Evolutionary conservation across 2,113 vertebrate species (phyloP).

Genomic region (Mesitornis unicolor): DNA sequence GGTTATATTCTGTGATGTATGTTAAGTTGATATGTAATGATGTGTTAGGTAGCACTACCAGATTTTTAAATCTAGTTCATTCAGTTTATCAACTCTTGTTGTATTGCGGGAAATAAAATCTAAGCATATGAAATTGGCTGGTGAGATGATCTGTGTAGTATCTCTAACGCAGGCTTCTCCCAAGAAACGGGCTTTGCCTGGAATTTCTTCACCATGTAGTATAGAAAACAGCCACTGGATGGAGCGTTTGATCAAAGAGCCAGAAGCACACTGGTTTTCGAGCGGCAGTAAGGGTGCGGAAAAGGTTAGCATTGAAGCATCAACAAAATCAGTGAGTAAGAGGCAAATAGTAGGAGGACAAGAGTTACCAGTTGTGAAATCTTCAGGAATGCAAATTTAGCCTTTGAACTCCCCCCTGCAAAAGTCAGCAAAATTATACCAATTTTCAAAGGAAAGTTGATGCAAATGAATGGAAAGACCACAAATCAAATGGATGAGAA

Average conservation of each 20-base stretch:
- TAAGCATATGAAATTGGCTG: conserved; percentile 66
- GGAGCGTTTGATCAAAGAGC: conserved; percentile 41
- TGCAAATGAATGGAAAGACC: conserved; percentile 43
- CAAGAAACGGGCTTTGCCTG: not conserved
- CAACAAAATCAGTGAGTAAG: not conserved
- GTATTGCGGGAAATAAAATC: conserved; percentile 69
- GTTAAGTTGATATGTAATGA: not conserved
- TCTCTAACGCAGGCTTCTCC: conserved; percentile 57
- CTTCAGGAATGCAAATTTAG: not conserved
- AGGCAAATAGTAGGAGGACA: not conserved
- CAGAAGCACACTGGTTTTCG: not conserved
- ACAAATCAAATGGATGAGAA: conserved; percentile 38
- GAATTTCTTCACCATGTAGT: not conserved
- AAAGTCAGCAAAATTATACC: conserved; percentile 73
- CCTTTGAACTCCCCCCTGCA: not conserved
- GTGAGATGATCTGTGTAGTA: conserved; percentile 46
- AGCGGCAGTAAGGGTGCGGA: not conserved
- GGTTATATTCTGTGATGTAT: not conserved
- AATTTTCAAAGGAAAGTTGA: conserved; percentile 75
- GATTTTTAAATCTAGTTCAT: not conserved
- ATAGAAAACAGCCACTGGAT: conserved; percentile 49
- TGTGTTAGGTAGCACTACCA: not conserved
- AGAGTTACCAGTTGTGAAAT: not conserved
- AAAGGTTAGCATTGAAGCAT: not conserved
- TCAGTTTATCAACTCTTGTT: not conserved